Base-by-base conservation (phyloP, 2,113 vertebrate species). In the Trogon melanurus region DNA sequence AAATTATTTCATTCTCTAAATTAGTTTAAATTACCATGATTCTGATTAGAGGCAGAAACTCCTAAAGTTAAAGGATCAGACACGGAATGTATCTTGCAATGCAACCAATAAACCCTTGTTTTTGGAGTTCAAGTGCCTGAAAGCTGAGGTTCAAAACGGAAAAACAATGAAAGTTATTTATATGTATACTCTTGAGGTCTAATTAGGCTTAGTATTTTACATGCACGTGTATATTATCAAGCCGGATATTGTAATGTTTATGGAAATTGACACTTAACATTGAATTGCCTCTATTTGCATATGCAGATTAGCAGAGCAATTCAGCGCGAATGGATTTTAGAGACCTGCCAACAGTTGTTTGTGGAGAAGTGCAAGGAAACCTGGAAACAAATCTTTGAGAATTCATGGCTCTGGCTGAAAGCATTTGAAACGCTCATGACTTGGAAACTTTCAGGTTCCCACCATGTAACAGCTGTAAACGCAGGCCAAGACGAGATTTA, bases 181-280 rank as follows among this genome's bases (percentile, higher is more conserved):
- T 95, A 76, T 41, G 13, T 93, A 71, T 94, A 86, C 90, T 96
- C 94, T 79, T 79, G 95, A 91, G 81, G 81, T 95, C 96, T 97
- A 96, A 97, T 97, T 97, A 96, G 92, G 72, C 89, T 92, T 86
- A 72, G 79, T 72, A 64, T 94, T 97, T 95, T 91, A 86, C 60
- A 53, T 70, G 75, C 81, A 74, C 21, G 2, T 72, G 79, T 88
- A 75, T 85, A 66, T 92, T 96, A 88, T 89, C 93, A 82, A 94
- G 91, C 30, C 4, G 12, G 84, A 95, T 96, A 96, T 93, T 88
- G 84, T 93, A 93, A 93, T 90, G 81, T 89, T 94, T 95, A 93
- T 97, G 96, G 96, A 97, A 97, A 97, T 93, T 89, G 93, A 96
- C 92, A 96, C 94, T 96, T 96, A 96, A 89, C 67, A 91, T 96